A percentile compares a stretch with the other conserved stretches of the same genome.
phyloP scores from a whole-genome alignment of 2,113 vertebrate species.

The Siniperca knerii region DNA sequence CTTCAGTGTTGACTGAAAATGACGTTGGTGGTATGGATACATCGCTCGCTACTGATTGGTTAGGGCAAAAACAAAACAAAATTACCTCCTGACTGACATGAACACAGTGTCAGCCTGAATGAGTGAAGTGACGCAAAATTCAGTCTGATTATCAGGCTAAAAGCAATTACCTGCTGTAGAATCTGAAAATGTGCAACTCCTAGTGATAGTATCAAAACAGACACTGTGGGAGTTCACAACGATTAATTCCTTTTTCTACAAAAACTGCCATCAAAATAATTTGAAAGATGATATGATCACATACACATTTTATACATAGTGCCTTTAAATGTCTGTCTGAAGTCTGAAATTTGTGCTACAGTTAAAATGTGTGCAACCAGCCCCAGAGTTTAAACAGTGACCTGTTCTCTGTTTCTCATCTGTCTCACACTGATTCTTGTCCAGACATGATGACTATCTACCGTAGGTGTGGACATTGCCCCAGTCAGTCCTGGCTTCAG shows the following conservation, averaged over 20 bases:
- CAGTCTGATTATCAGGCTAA: too few relatives aligned
- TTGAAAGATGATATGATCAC: not conserved
- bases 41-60: too few relatives aligned
- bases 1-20: too few relatives aligned
- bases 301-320: not conserved
- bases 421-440: not conserved
- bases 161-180: too few relatives aligned
- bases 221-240: too few relatives aligned
- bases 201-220: too few relatives aligned
- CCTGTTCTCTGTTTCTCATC: not conserved
- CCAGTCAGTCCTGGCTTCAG: not conserved
- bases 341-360: not conserved
- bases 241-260: not conserved
- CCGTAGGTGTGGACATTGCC: constrained; percentile 5
- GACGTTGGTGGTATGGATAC: too few relatives aligned
- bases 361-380: not conserved
- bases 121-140: too few relatives aligned
- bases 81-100: too few relatives aligned
- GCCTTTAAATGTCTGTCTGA: not conserved
- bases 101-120: too few relatives aligned
- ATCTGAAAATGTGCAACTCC: too few relatives aligned
- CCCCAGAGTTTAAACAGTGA: not conserved
- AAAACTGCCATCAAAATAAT: not conserved
- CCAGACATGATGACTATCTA: constrained; percentile 7
- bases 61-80: too few relatives aligned